Base-by-base conservation (phyloP, 2,888 invertebrate species). In the Thecophora atra region DNA sequence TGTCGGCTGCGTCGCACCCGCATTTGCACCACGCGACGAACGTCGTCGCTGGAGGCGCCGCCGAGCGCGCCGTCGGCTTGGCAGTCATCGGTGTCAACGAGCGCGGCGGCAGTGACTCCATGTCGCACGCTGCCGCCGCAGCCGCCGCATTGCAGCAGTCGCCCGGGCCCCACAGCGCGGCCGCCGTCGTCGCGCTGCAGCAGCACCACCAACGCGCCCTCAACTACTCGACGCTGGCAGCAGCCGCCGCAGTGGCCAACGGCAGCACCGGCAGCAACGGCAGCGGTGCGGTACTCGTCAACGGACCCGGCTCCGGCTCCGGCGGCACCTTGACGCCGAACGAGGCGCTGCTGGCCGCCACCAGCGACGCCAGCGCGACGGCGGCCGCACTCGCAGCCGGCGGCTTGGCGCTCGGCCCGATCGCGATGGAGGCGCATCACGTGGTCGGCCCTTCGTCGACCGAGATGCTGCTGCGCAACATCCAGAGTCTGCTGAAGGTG, bases 401-500 rank as follows among this genome's bases (percentile, higher is more conserved):
- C 8, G 83, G 84, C 28, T 64, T 86, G 71, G 81, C 85, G 4
- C 73, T 84, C 42, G 83, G 82, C 4, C 83, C 85, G 19, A 74
- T 88, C 83, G 77, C 87, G 84, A 74, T 86, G 70, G 86, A 85
- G 71, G 81, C 84, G 2, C 85, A 85, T 72, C 79, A 78, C 13
- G 77, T 76, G 0, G 83, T 79, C 56, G 77, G 82, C 63, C 82
- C 85, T 52, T 85, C 85, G 68, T 96, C 96, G 81, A 96, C 97
- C 73, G 97, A 98, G 88, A 97, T 96, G 74, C 90, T 98, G 78
- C 91, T 98, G 78, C 90, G 97, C 83, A 98, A 98, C 87, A 98
- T 98, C 83, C 97, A 98, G 88, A 97, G 97, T 70, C 90, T 98
- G 77, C 91, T 98, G 76, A 97, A 98, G 88, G 97, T 98, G 75